Base-by-base conservation (phyloP, 2,797 vertebrate genomes). In the Characodon lateralis region DNA sequence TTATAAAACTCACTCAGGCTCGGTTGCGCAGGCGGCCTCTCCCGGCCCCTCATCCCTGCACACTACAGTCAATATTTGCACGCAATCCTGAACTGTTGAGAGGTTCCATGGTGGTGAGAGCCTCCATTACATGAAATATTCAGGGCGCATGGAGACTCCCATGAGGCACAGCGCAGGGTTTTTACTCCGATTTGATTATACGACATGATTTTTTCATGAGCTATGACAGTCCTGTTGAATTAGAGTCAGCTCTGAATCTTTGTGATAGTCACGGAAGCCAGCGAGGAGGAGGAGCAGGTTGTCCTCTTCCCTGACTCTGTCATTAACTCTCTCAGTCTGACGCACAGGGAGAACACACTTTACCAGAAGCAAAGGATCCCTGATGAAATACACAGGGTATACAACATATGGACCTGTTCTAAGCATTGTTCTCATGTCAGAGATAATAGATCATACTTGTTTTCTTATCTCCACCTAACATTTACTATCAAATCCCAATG, bases 141-240 rank as follows among this genome's bases (percentile, higher is more conserved):
- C 96, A 98, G 94, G 89, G 88, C 81, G 41, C 92, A 78, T 65
- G 73, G 92, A 92, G 91, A 85, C 88, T 94, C 94, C 93, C 90
- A 91, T 94, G 96, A 95, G 96, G 95, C 95, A 90, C 91, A 92
- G 96, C 94, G 91, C 95, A 95, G 94, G 93, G 94, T 96, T 98
- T 97, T 97, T 96, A 93, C 95, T 97, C 95, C 96, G 95, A 97
- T 97, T 98, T 97, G 96, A 97, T 98, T 94, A 97, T 96, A 96
- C 94, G 94, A 96, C 95, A 98, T 98, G 96, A 97, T 98, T 98
- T 96, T 98, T 98, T 97, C 96, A 98, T 98, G 97, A 98, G 95
- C 94, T 95, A 93, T 94, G 96, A 96, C 95, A 98, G 97, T 97
- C 97, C 94, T 95, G 91, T 95, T 91, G 93, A 96, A 97, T 98